Conservation (phyloP, 2,888 invertebrate species). For the Seira musarum region DNA sequence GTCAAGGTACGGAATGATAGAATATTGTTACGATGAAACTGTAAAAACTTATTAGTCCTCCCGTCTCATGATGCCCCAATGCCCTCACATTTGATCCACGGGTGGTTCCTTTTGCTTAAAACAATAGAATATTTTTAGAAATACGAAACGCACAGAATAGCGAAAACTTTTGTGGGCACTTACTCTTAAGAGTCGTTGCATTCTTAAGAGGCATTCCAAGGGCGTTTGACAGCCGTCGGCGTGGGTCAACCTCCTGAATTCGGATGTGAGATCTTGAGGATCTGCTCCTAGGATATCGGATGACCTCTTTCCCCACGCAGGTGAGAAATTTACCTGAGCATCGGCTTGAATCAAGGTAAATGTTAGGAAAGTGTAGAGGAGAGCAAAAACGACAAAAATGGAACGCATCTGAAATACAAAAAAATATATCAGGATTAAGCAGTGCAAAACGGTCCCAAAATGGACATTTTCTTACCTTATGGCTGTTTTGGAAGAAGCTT, state of each 20-base stretch:
- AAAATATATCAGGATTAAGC: too few species aligned
- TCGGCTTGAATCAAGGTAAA: constrained; percentile 55
- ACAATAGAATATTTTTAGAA: background rate
- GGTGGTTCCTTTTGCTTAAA: constrained; percentile 46
- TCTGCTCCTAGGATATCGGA: constrained; percentile 23
- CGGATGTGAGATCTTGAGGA: constrained; percentile 32
- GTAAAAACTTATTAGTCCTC: too few species aligned
- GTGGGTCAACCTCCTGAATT: constrained; percentile 44
- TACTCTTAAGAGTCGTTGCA: constrained; percentile 67
- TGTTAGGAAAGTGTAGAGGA: constrained; percentile 54
- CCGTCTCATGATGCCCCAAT: background rate
- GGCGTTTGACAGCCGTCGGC: constrained; percentile 64
- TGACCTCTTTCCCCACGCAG: constrained; percentile 75
- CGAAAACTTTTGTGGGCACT: too few species aligned
- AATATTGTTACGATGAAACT: too few species aligned
- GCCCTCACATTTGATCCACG: constrained; percentile 37
- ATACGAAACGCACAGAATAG: too few species aligned
- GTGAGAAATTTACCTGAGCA: constrained; percentile 77
- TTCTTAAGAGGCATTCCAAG: constrained; percentile 60
- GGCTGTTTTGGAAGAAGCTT: too few species aligned
- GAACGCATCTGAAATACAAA: constrained; percentile 40
- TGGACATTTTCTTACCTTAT: too few species aligned
- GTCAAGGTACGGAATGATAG: too few species aligned
- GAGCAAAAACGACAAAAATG: constrained; percentile 31
- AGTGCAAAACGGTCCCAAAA: too few species aligned